phyloP scores from a whole-genome alignment of 2,113 vertebrate genomes.

The cat (Felis catus) region F.catus_Fca126_mat1.0 CM031418.1:38970501-38971000 shows the following conservation, averaged over 20 bases:
- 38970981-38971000: not conserved
- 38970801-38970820: not conserved
- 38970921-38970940: not conserved
- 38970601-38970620: not conserved
- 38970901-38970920: not conserved
- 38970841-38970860: not conserved
- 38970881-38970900: not conserved
- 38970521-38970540: not conserved
- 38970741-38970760: conserved; percentile 88
- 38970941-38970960: not conserved
- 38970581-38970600: not conserved
- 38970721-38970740: conserved; percentile 94
- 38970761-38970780: conserved; percentile 88
- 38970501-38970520: too few species aligned
- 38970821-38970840: not conserved
- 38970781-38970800: conserved; percentile 18
- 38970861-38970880: not conserved
- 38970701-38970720: conserved; percentile 90
- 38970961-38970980: too few species aligned
- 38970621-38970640: rapidly evolving
- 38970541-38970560: not conserved
- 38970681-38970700: conserved; percentile 88
- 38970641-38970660: not conserved
- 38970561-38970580: not conserved
- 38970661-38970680: conserved; percentile 90